Base-by-base conservation (phyloP, 1,140 invertebrate species). In the Cephus cinctus region DNA sequence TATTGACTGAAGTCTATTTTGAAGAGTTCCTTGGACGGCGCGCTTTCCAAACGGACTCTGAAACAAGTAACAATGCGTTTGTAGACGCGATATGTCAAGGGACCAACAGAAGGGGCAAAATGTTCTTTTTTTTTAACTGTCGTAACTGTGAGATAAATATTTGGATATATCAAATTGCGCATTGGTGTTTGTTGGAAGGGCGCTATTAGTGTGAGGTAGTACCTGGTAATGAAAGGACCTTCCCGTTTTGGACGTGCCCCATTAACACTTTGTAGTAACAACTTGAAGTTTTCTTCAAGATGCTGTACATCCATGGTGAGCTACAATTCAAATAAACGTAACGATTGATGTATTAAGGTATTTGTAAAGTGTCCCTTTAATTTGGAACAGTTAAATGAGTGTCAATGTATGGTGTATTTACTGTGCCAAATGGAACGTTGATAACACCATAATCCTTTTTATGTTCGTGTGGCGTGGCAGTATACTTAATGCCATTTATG, bases 371-470 rank as follows among this genome's bases (percentile, higher is more conserved):
- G n/a, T n/a, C n/a, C n/a, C n/a, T n/a, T 16, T 47, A 22, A 20
- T 14, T 40, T 11, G 8, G n/a, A n/a, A n/a, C n/a, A n/a, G n/a
- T n/a, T n/a, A 50, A 39, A 30, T 3, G 11, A 14, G 25, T 23
- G 8, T 12, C n/a, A 39, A 34, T 23, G 12, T 12, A 52, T 49
- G 27, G 27, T 47, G 30, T 47, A 63, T 71, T 77, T 78, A 89
- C 86, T 49, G 70, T 81, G 55, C 90, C 90, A 61, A 92, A 75
- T 14, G 78, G 66, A 8, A 85, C 71, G 42, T 83, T 75, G 30
- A 88, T 79, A 22, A 69, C 66, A 2, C 85, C 89, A 76, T 84
- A 92, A 65, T 86, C 82, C 54, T 81, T 77, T 61, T 87, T 83
- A 50, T 77, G 56, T 41, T 84, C 80, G 68, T 90, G 85, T 54